Evolutionary conservation across 2,888 invertebrate genomes (phyloP).

Genomic region (Rhagonycha fulva): DNA sequence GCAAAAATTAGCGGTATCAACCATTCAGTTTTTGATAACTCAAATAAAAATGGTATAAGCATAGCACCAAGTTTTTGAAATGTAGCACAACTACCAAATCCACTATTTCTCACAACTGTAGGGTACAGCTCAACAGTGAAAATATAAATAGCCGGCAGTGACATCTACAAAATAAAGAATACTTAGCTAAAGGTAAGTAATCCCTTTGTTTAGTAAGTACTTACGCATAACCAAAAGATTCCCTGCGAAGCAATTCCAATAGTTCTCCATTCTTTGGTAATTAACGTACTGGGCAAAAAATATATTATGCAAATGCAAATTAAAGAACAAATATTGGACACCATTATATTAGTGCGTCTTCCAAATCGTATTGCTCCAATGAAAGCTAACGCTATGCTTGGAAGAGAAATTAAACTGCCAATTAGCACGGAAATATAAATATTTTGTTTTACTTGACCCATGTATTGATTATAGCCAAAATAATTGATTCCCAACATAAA

Average conservation of each 20-base stretch:
- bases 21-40: no score
- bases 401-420: conserved; percentile 60
- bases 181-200: no score
- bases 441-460: conserved; percentile 60
- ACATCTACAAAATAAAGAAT: conserved; percentile 64
- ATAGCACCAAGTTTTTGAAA: conserved; percentile 58
- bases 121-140: conserved; percentile 89
- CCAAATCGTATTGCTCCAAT: conserved; percentile 58
- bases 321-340: conserved; percentile 58
- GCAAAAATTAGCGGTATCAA: conserved; percentile 39
- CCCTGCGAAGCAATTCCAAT: conserved; percentile 65
- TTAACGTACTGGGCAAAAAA: conserved; percentile 55
- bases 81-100: conserved; percentile 83
- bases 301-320: conserved; percentile 58
- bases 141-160: conserved; percentile 84
- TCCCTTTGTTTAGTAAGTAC: no score
- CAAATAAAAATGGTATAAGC: background rate
- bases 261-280: conserved; percentile 59
- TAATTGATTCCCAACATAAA: conserved; percentile 62
- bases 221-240: conserved; percentile 68
- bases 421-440: conserved; percentile 60
- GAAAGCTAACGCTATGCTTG: conserved; percentile 60
- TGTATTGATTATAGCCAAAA: conserved; percentile 64
- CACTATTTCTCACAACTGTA: conserved; percentile 84
- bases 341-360: conserved; percentile 57